These are phyloP conservation scores for Drosophila rubida DNA, from an alignment of 2,888 invertebrate species.

Conservation along the genomic window DNA sequence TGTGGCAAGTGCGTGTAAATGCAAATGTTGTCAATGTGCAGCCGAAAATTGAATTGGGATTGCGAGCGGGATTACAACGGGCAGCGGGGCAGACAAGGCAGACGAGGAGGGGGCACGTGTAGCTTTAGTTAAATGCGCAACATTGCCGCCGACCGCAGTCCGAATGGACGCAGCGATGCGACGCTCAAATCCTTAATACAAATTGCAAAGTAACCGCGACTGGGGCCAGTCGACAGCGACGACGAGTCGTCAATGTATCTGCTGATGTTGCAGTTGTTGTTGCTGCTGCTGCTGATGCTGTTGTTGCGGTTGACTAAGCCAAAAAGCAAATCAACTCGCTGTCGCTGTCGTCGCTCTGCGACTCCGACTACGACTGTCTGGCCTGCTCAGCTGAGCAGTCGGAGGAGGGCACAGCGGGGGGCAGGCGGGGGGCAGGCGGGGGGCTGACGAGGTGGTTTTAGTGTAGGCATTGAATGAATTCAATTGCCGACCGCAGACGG, in stretches of 20 bases:
- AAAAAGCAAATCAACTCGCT: constrained; percentile 67
- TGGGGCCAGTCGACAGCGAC: constrained; percentile 21
- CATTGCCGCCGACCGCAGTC: constrained; percentile 52
- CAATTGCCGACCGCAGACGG: constrained; percentile 77
- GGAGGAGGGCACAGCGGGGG: background rate
- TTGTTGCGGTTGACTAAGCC: constrained; percentile 70
- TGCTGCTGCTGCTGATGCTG: constrained; percentile 32
- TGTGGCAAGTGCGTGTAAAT: constrained; percentile 76
- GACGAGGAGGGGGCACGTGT: background rate
- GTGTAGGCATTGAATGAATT: constrained; percentile 65
- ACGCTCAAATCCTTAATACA: constrained; percentile 72
- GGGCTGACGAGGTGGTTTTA: background rate
- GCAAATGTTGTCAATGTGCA: constrained; percentile 73
- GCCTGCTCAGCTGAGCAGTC: constrained; percentile 5
- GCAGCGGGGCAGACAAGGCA: background rate
- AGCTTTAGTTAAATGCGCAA: constrained; percentile 66
- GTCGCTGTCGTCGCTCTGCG: constrained; percentile 11
- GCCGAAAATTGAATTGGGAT: constrained; percentile 73
- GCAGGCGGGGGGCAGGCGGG: too few relatives aligned
- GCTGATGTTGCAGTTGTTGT: constrained; percentile 30
- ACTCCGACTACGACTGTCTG: constrained; percentile 26
- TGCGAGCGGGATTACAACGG: constrained; percentile 18
- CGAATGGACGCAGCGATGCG: constrained; percentile 7
- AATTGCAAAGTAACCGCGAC: constrained; percentile 83
- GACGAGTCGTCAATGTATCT: constrained; percentile 49